Evolutionary conservation across 2,888 invertebrate species (phyloP).

Genomic region (Campoplex capitator): DNA sequence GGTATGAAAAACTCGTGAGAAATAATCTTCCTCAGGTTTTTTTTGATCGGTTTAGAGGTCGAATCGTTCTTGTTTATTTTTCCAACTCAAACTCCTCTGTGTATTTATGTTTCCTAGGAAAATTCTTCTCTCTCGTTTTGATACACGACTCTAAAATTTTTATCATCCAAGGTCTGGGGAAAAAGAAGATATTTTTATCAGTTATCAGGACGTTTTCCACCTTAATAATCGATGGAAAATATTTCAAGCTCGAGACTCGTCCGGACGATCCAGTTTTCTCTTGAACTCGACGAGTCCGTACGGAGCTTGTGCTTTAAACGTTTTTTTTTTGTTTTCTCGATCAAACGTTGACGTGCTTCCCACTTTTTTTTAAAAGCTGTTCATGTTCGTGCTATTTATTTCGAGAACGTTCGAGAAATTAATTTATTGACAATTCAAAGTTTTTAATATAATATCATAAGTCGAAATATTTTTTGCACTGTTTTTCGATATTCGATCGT

Average conservation of each 20-base stretch:
- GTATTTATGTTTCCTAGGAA: not conserved
- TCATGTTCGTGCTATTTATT: not conserved
- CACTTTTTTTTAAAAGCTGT: not conserved
- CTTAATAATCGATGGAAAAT: not conserved
- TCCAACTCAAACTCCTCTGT: not conserved
- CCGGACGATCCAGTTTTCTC: conserved; percentile 14
- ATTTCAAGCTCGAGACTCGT: not conserved
- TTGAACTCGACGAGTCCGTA: not conserved
- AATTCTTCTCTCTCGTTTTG: not conserved
- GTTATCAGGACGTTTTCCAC: conserved; percentile 25
- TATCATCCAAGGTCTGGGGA: not conserved
- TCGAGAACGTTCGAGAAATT: conserved; percentile 1
- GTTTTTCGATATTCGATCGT: not conserved
- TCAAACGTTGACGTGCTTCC: not conserved
- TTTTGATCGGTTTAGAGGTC: not conserved
- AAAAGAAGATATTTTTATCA: conserved; percentile 8
- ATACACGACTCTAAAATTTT: not conserved
- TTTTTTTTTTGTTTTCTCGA: too few relatives aligned
- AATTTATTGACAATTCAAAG: not conserved
- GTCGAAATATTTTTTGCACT: not conserved
- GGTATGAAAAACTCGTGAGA: not conserved
- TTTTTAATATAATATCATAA: not conserved
- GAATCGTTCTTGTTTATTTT: not conserved
- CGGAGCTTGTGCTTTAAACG: too few relatives aligned
- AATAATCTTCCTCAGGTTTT: not conserved